Evolutionary conservation across 92 coral and sea anemone species (phyloP).

Genomic region (Diadumene lineata): DNA sequence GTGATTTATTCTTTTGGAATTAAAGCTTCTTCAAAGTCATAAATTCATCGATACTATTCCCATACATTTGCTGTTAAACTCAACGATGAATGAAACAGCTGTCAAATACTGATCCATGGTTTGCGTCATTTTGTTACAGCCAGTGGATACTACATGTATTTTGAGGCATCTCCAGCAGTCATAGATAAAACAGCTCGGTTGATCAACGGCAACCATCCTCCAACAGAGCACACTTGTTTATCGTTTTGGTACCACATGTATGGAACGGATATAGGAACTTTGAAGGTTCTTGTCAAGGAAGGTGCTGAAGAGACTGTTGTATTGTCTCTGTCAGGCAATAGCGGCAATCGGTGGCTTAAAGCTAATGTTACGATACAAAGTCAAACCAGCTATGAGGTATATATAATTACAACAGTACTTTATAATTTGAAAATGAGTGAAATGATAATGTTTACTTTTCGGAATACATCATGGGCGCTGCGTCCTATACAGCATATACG

Average conservation of each 20-base stretch:
- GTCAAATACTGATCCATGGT: background rate
- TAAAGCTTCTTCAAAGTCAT: too few relatives aligned
- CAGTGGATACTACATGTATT: constrained; percentile 85
- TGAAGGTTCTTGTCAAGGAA: constrained; percentile 50
- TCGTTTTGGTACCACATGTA: constrained; percentile 91
- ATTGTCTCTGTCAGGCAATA: constrained; percentile 49
- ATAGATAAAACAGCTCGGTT: constrained; percentile 84
- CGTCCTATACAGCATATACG: too few relatives aligned
- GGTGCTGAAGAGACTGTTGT: constrained; percentile 37
- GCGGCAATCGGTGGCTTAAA: constrained; percentile 69
- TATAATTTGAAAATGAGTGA: too few relatives aligned
- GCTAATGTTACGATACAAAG: constrained; percentile 42
- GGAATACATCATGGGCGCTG: too few relatives aligned
- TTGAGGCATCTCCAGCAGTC: constrained; percentile 79
- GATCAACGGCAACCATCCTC: constrained; percentile 57
- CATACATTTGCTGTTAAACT: too few relatives aligned
- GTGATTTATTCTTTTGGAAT: too few relatives aligned
- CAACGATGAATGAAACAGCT: too few relatives aligned
- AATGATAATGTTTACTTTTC: too few relatives aligned
- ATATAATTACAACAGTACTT: too few relatives aligned
- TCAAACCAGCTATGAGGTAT: constrained; percentile 64
- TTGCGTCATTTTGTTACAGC: too few relatives aligned
- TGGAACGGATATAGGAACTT: constrained; percentile 58
- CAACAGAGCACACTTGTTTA: constrained; percentile 74
- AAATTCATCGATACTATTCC: too few relatives aligned